Percentiles rank a stretch among this genome's conserved stretches.
phyloP scores from a whole-genome alignment of 2,888 invertebrate species.

The Argynnis bischoffii region DNA sequence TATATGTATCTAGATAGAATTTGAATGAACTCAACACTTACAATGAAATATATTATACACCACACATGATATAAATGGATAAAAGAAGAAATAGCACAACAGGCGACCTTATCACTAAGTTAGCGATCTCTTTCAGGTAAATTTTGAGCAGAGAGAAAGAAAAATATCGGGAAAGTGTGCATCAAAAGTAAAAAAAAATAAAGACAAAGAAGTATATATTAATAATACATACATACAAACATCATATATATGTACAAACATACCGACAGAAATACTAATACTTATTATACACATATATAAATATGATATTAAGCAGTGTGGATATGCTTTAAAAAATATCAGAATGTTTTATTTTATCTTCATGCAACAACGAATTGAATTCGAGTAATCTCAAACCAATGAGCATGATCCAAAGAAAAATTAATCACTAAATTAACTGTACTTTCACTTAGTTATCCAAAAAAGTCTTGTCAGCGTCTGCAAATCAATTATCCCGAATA shows the following conservation, averaged over 20 bases:
- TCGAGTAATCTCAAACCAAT: conserved; percentile 22
- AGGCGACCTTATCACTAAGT: too few species aligned
- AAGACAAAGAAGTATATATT: too few species aligned
- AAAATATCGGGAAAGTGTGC: not conserved
- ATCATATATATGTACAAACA: not conserved
- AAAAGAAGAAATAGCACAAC: too few species aligned
- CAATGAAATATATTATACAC: too few species aligned
- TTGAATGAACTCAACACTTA: too few species aligned
- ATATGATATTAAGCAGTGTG: too few species aligned
- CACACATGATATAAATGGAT: too few species aligned
- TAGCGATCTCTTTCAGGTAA: too few species aligned
- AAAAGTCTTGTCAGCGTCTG: conserved; percentile 61
- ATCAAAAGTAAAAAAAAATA: not conserved
- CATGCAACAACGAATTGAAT: not conserved
- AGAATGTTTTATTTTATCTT: not conserved
- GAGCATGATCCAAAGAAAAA: conserved; percentile 36
- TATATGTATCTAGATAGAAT: too few species aligned
- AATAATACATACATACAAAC: not conserved
- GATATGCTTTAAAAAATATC: conserved; percentile 42
- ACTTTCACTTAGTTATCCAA: conserved; percentile 56
- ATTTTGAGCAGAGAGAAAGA: too few species aligned
- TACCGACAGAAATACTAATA: not conserved
- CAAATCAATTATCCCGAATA: conserved; percentile 60
- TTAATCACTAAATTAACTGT: conserved; percentile 61
- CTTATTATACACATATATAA: not conserved